These are phyloP conservation scores for Halcyon smyrnensis DNA, from an alignment of 2,797 vertebrate genomes.

Conservation along the genomic window DNA sequence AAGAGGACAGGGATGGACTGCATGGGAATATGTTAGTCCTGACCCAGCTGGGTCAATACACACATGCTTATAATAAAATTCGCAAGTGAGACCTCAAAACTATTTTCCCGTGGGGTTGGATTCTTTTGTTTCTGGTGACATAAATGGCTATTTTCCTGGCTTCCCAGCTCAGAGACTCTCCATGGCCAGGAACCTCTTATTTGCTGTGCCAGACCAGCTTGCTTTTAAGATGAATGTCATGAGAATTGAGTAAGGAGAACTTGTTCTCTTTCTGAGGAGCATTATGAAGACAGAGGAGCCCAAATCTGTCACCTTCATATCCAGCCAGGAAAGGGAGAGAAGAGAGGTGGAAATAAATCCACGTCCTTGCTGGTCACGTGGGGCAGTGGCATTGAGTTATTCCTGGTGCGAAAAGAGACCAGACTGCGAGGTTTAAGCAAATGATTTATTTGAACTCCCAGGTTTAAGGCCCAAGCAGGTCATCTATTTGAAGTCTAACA, in stretches of 20 bases:
- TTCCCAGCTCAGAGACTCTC: not conserved
- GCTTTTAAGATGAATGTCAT: fast-evolving
- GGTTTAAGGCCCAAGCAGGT: too few species aligned
- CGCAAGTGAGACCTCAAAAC: not conserved
- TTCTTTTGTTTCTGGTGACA: not conserved
- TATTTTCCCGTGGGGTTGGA: not conserved
- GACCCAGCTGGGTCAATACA: fast-evolving
- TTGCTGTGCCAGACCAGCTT: fast-evolving
- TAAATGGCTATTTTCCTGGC: not conserved
- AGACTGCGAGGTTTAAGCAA: too few species aligned
- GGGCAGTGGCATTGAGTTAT: not conserved
- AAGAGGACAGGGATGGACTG: fast-evolving
- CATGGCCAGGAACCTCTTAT: fast-evolving
- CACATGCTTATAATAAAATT: fast-evolving
- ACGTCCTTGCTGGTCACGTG: fast-evolving
- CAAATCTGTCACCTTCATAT: not conserved
- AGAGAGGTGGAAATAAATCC: not conserved
- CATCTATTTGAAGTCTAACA: too few species aligned
- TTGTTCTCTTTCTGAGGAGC: not conserved
- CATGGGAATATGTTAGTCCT: fast-evolving
- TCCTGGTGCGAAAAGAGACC: not conserved
- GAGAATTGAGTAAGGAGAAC: not conserved
- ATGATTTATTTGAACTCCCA: too few species aligned
- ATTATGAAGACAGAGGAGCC: not conserved
- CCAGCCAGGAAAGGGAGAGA: not conserved